Evolutionary conservation across 2,797 vertebrate species (phyloP), one percentile per base, ranked within the genome.

Genomic region (Basileuterus tristriatus): DNA sequence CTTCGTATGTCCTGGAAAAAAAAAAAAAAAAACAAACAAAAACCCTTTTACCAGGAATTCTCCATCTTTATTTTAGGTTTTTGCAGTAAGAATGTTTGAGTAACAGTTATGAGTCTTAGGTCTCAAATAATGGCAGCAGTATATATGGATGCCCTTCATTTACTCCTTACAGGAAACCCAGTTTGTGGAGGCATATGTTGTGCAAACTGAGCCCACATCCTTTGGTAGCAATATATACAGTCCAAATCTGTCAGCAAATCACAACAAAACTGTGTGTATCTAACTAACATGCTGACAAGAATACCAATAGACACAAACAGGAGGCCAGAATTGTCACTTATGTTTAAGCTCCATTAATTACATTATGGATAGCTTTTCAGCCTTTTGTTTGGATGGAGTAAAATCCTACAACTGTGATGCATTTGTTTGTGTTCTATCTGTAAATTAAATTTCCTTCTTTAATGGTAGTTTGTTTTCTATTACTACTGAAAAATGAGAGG

Each of bases 181-280:
- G 74, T 96, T 91, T 97, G 76, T 83, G 59, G 92, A 93, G 89
- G 83, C 96, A 90, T 96, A 94, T 92, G 88, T 91, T 96, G 86
- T 82, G 72, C 63, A 94, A 96, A 96, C 88, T 58, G 93, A 96
- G 83, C 87, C 87, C 91, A 90, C 76, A 93, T 79, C 76, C 82
- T 92, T 63, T 77, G 88, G 82, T 89, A 95, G 74, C 44, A 76
- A 85, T 88, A 67, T 34, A 87, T 83, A 83, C 63, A 90, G 60
- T 88, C 90, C 84, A 96, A 95, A 94, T 92, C 94, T 97, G 88
- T 92, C 93, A 96, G 70, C 77, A 75, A 87, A 78, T 94, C 82
- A 76, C 69, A 94, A 88, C 68, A 76, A 60, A 91, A 83, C 77
- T 84, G 52, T 53, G 55, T 77, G 68, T 77, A 80, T 95, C 56